Conservation (phyloP, 2,113 vertebrate genomes). For the Lophius piscatorius region DNA sequence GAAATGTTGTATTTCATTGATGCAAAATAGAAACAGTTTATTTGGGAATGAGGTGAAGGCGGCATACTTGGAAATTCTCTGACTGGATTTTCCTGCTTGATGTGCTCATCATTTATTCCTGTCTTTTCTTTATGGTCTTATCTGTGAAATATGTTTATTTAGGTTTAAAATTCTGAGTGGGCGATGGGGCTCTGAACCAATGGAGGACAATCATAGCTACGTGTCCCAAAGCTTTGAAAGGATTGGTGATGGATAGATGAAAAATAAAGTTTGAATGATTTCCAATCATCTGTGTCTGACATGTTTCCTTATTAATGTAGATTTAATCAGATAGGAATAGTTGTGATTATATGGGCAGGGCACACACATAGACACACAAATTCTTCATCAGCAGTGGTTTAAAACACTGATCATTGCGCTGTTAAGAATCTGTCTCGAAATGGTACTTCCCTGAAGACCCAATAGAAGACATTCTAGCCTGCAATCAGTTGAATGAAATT, state of each 20-base stretch:
- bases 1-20: conserved; percentile 5
- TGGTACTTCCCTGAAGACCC: conserved; percentile 31
- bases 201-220: conserved; percentile 74
- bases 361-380: conserved; percentile 8
- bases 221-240: conserved; percentile 64
- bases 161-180: background rate
- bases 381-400: conserved; percentile 15
- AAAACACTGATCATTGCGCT: conserved; percentile 18
- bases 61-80: conserved; percentile 10
- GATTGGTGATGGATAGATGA: conserved; percentile 26
- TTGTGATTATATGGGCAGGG: background rate
- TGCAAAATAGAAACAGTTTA: conserved; percentile 4
- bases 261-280: conserved; percentile 69
- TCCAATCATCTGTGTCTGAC: conserved; percentile 17
- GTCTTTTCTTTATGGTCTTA: conserved; percentile 29
- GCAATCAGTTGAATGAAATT: conserved; percentile 50
- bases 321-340: conserved; percentile 26
- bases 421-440: conserved; percentile 38
- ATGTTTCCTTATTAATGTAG: background rate
- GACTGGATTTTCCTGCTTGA: conserved; percentile 25
- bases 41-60: background rate
- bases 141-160: conserved; percentile 26
- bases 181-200: conserved; percentile 34
- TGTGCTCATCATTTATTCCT: conserved; percentile 17
- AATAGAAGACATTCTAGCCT: conserved; percentile 38